Evolutionary conservation across 2,888 invertebrate species (phyloP), one percentile per base, ranked within the genome.

Genomic region (Pseudococcus longispinus): DNA sequence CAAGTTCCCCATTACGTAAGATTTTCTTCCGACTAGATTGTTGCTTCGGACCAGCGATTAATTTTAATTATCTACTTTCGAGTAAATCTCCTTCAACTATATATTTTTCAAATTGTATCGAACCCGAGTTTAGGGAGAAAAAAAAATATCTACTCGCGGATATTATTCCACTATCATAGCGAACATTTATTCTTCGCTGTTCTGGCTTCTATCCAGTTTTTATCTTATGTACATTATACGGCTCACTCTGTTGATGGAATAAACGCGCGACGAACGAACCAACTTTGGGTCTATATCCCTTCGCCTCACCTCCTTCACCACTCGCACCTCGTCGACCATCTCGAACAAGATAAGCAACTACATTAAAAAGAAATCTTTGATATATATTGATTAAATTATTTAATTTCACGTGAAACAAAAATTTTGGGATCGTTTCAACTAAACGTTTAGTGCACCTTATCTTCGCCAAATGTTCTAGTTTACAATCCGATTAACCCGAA

Each of bases 1-100:
- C 29, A 70, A 70, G 29, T 70, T 70, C 29, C 70, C 20, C 29
- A 70, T 70, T 29, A 29, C 29, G 26, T 65, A 15, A 23, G 26
- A 65, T 11, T 70, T 70, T 70, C 70, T 70, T 70, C 29, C 60
- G 32, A 5, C 6, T 74, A 80, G 29, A 42, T 42, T 80, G 77
- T 42, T 80, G 77, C 77, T 80, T 42, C 29, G 37, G 42, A 20
- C 15, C 32, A 9, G 60, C 60, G 77, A 80, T 80, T 80, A 80
- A 80, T 80, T 80, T 80, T 80, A 80, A 80, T 80, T 80, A 80
- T 80, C 77, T 20, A 80, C 77, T 42, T 42, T 80, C 77, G 77
- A 70, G 70, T 70, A 29, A 29, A 70, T 70, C 29, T 70, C 70
- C 70, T 29, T 15, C 70, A 18, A 70, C 15, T 70, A 70, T 70